These are phyloP conservation scores for Coenobita brevimanus DNA, from an alignment of 1,140 invertebrate species.

Conservation along the genomic window DNA sequence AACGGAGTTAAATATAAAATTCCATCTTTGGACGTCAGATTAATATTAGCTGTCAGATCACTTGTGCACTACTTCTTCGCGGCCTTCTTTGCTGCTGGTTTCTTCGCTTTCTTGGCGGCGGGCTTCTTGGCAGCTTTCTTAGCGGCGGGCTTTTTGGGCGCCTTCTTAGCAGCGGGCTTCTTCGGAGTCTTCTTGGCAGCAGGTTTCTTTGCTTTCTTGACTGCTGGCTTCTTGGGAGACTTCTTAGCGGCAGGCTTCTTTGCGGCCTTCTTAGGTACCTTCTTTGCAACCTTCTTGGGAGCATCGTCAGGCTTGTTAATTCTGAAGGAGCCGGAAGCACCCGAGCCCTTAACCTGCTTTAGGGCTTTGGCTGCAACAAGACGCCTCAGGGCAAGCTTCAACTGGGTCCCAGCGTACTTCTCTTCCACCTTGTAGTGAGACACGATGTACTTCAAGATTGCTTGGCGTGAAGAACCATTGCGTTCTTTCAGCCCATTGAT, in stretches of 20 bases:
- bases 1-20: constrained; percentile 47
- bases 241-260: constrained; percentile 14
- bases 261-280: not conserved
- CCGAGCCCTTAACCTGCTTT: constrained; percentile 50
- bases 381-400: constrained; percentile 51
- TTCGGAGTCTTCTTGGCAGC: not conserved
- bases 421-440: constrained; percentile 44
- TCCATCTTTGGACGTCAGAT: constrained; percentile 16
- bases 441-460: constrained; percentile 50
- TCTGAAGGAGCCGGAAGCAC: constrained; percentile 54
- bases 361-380: constrained; percentile 24
- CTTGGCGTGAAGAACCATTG: constrained; percentile 48
- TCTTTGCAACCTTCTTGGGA: not conserved
- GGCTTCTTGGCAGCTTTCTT: constrained; percentile 43
- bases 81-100: constrained; percentile 32
- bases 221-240: constrained; percentile 24
- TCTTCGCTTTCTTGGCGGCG: constrained; percentile 39
- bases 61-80: not conserved
- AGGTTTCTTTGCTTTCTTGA: not conserved
- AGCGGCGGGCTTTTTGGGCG: not conserved
- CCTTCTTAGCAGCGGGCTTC: constrained; percentile 29
- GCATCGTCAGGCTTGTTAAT: constrained; percentile 25
- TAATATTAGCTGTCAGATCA: not conserved
- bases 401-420: constrained; percentile 31
- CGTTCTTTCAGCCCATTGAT: constrained; percentile 48